Base-by-base conservation (phyloP, 1,140 invertebrate genomes). In the Venustaconcha ellipsiformis region DNA sequence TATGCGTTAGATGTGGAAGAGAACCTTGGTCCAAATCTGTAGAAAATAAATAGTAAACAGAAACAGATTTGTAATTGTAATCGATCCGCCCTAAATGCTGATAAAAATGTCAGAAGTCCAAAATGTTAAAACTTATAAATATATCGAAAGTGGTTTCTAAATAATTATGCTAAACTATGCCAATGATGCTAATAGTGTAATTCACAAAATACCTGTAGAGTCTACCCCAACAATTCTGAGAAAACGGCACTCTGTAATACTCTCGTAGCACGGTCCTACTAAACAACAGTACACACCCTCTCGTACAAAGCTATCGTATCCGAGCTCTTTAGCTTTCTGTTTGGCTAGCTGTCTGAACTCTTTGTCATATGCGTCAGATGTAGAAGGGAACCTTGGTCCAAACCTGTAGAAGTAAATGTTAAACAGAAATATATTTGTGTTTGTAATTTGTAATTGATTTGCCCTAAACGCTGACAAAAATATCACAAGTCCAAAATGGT, bases 181-280 rank as follows among this genome's bases (percentile, higher is more conserved):
- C 2, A 26, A 26, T 26, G 1, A 26, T 26, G 26, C 26, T 26
- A 26, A 26, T 2, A 26, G 26, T 26, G 26, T 37, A 37, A 5
- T 37, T 37, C 8, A 37, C 37, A 37, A 37, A 5, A 37, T 82
- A 95, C 94, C 97, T 57, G 97, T 95, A 30, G 96, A 95, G 89
- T 99, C 96, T 18, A 95, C 94, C 48, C 97, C 97, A 56, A 97
- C 89, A 89, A 94, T 93, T 78, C 93, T 92, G n/a, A 99, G 90
- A 90, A 96, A 94, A 76, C 92, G 93, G 56, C 97, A 89, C 89
- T 99, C 97, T 12, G 96, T 95, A 0, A 97, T 94, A 0, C 97
- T 99, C 90, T 99, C 97, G 90, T 95, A 99, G 87, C 94, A 95
- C 0, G 97, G 97, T 6, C 97, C 97, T 8, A 96, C 96, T 1